These are phyloP conservation scores for Casuarius casuarius DNA, from an alignment of 2,113 vertebrate species.

Conservation along the genomic window DNA sequence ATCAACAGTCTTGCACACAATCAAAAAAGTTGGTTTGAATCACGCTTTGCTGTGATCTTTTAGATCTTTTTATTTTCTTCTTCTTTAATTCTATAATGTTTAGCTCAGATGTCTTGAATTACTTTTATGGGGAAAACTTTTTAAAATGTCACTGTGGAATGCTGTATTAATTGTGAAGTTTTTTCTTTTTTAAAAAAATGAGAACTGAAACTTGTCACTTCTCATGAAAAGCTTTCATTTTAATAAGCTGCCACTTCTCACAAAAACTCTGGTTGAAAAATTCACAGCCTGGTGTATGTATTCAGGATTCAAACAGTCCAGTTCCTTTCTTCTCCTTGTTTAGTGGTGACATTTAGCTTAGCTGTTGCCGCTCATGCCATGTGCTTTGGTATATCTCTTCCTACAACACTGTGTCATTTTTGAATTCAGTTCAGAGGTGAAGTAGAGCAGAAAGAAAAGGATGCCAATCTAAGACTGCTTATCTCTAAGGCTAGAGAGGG, in stretches of 20 bases:
- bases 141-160: not conserved
- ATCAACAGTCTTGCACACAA: not conserved
- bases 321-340: not conserved
- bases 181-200: not conserved
- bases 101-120: not conserved
- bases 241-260: not conserved
- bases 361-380: fast-evolving
- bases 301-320: not conserved
- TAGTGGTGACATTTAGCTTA: not conserved
- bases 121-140: not conserved
- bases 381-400: fast-evolving
- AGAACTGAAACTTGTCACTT: not conserved
- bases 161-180: not conserved
- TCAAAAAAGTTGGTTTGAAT: not conserved
- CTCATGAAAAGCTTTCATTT: not conserved
- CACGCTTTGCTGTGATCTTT: not conserved
- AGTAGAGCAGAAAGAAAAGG: not conserved
- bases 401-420: not conserved
- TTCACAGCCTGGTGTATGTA: fast-evolving
- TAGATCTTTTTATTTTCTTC: not conserved
- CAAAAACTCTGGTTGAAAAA: not conserved
- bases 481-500: not conserved
- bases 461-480: not conserved
- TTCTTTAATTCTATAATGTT: not conserved
- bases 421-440: not conserved